Percentiles rank a stretch among this genome's conserved stretches.
Evolutionary conservation across 2,888 invertebrate species (phyloP).

Genomic region (Cephonodes hylas): DNA sequence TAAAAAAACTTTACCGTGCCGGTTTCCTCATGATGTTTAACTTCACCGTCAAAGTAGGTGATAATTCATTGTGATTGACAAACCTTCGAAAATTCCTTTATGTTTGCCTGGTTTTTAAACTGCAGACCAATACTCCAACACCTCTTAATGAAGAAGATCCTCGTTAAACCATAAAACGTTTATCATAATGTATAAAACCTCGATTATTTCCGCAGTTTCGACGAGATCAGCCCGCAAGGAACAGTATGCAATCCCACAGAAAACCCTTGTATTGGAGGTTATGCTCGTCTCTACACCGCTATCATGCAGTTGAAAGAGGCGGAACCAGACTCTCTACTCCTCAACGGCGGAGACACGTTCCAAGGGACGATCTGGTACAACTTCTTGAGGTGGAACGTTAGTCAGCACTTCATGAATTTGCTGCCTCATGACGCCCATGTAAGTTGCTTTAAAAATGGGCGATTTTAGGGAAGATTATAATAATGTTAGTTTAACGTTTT

Average conservation of each 20-base stretch:
- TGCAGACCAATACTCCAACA: no score
- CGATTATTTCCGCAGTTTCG: slow-evolving; percentile 80
- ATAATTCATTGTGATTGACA: no score
- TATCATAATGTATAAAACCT: neutral
- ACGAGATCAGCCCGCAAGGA: slow-evolving; percentile 80
- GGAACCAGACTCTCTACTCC: slow-evolving; percentile 83
- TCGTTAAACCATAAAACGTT: no score
- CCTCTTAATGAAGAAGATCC: no score
- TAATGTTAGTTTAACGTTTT: no score
- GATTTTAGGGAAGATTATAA: no score
- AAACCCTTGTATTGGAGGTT: slow-evolving; percentile 84
- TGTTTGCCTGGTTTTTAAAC: no score
- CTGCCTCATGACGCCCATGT: slow-evolving; percentile 90
- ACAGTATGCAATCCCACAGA: slow-evolving; percentile 75
- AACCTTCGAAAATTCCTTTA: no score
- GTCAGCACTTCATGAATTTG: slow-evolving; percentile 87
- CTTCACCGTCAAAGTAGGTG: no score
- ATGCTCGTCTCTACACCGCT: slow-evolving; percentile 84
- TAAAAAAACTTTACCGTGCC: no score
- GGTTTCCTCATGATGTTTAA: no score
- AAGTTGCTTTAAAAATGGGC: slow-evolving; percentile 45
- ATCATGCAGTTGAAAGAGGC: slow-evolving; percentile 65
- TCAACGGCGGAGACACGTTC: slow-evolving; percentile 86
- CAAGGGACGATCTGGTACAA: slow-evolving; percentile 89
- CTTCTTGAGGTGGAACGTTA: slow-evolving; percentile 86